These are phyloP conservation scores for Halictus ligatus DNA, from an alignment of 2,888 invertebrate species.

Conservation along the genomic window DNA sequence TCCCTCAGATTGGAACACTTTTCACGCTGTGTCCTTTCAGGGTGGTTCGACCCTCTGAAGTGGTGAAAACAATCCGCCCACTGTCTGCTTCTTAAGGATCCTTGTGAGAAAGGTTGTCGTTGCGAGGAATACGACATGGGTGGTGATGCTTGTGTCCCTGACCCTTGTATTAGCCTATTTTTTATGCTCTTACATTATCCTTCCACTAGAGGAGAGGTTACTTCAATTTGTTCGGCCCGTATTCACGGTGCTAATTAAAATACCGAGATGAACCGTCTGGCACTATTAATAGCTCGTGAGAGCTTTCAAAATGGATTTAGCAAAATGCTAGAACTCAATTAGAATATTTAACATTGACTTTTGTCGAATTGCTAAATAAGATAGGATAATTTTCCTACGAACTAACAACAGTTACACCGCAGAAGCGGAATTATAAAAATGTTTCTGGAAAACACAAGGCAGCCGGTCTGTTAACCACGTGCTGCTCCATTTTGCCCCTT, in stretches of 20 bases:
- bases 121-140: conserved; percentile 29
- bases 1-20: not conserved
- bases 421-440: not conserved
- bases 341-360: too few species aligned
- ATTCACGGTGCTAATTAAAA: not conserved
- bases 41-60: conserved; percentile 31
- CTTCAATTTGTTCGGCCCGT: not conserved
- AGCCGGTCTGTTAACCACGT: conserved; percentile 62
- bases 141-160: conserved; percentile 4
- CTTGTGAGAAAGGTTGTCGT: conserved; percentile 32
- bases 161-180: not conserved
- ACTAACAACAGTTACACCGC: not conserved
- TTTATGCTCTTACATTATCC: not conserved
- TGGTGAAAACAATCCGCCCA: conserved; percentile 50
- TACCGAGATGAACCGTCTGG: not conserved
- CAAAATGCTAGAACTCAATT: not conserved
- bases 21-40: not conserved
- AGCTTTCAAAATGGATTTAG: not conserved
- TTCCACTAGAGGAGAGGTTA: not conserved
- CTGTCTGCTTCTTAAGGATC: conserved; percentile 25
- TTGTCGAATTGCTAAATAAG: too few species aligned
- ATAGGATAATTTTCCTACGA: too few species aligned
- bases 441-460: conserved; percentile 14
- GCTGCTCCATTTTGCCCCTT: conserved; percentile 61
- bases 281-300: not conserved